Conservation (phyloP, 2,113 vertebrate species). For the Struthio camelus region DNA sequence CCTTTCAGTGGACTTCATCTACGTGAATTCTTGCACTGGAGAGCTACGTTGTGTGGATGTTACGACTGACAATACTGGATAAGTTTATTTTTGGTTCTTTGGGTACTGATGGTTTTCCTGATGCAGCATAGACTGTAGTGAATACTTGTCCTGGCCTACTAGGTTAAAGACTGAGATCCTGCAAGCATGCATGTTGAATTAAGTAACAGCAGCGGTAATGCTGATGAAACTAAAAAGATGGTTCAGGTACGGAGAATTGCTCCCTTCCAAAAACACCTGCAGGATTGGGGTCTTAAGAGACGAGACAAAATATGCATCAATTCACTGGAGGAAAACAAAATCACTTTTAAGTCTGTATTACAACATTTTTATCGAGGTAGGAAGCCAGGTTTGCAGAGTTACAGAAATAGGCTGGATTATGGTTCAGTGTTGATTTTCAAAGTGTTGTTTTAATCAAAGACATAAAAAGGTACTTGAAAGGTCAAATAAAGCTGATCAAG, state of each 20-base stretch:
- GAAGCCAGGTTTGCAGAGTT: neutral
- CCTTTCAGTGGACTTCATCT: neutral
- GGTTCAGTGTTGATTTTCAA: neutral
- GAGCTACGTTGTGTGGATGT: conserved; percentile 9
- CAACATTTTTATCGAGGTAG: neutral
- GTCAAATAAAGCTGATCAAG: neutral
- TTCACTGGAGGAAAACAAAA: neutral
- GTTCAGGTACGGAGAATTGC: neutral
- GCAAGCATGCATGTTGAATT: neutral
- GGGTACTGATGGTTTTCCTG: neutral
- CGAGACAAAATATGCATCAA: neutral
- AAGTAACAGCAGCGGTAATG: neutral
- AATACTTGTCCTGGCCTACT: neutral
- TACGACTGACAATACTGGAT: neutral
- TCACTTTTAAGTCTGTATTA: neutral
- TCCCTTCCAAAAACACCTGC: neutral
- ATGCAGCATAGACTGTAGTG: neutral
- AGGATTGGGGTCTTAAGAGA: neutral
- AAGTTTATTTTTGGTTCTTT: neutral
- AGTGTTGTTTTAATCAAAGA: neutral
- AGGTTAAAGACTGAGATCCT: neutral
- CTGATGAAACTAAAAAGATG: neutral
- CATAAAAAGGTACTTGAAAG: neutral
- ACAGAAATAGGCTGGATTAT: neutral
- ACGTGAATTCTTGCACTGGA: neutral